Base-by-base conservation (phyloP, 2,888 invertebrate genomes). In the Epistrophe grossulariae region DNA sequence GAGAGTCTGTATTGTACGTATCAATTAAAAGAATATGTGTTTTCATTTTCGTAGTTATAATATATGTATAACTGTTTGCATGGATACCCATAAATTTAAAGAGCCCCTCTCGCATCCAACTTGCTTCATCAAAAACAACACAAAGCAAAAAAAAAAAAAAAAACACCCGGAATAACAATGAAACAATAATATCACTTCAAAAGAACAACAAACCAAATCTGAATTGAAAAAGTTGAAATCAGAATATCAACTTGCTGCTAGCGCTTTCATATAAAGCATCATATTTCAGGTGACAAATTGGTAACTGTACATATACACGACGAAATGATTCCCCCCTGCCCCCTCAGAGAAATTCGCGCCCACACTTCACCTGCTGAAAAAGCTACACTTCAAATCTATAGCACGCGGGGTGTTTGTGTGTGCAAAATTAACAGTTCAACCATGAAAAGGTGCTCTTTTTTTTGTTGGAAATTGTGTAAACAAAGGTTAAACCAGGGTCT, bases 171-270 rank as follows among this genome's bases (percentile, higher is more conserved):
- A 70, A 52, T 70, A 24, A 70, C 52, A 52, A 55, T 40, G 40
- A 55, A 55, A 70, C 70, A 70, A 78, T 60, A 60, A 62, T 40
- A 50, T 60, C 60, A 50, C 43, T 50, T 64, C 17, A 64, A 62
- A 55, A 72, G 62, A 52, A 79, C 62, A 72, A 72, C 60, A 74
- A 62, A 74, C 40, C 45, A 77, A 24, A 71, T 76, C 10, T 40
- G 52, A 79, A 76, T 62, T 79, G 52, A 76, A 84, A 66, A 76
- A 76, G 40, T 77, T 77, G 9, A 79, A 79, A 80, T 77, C 84
- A 60, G 55, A 52, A 43, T 57, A 70, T 40, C 55, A 24, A 70
- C 68, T n/a, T n/a, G n/a, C 55, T 71, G 48, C 55, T 71, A 57
- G 43, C 35, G 19, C 60, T 66, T 38, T 66, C 19, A 66, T 50